Percentiles rank a stretch among this genome's conserved stretches.
These are phyloP conservation scores for Seira musarum DNA, from an alignment of 2,888 invertebrate species.

Conservation along the genomic window DNA sequence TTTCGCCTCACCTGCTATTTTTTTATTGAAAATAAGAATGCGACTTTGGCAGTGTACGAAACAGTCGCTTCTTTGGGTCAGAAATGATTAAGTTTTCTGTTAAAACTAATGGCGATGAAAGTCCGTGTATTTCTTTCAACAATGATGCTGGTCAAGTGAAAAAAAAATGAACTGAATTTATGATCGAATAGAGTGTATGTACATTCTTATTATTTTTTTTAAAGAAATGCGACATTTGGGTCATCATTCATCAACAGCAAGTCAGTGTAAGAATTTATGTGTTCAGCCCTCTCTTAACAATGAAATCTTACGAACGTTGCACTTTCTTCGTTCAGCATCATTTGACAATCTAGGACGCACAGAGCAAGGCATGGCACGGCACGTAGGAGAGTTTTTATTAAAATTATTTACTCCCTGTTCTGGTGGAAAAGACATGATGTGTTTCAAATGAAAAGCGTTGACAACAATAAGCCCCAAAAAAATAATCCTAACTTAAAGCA, in stretches of 20 bases:
- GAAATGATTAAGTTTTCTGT: too few relatives aligned
- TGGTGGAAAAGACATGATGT: not conserved
- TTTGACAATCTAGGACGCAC: slow-evolving; percentile 53
- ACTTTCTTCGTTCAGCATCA: slow-evolving; percentile 47
- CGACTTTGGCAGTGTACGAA: too few relatives aligned
- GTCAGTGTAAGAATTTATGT: not conserved
- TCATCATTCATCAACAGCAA: slow-evolving; percentile 23
- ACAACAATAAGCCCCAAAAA: slow-evolving; percentile 9
- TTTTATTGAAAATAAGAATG: too few relatives aligned
- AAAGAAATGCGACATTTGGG: slow-evolving; percentile 44
- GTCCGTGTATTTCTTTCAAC: not conserved
- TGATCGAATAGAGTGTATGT: not conserved
- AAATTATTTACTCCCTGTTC: too few relatives aligned
- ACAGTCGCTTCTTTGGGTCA: too few relatives aligned
- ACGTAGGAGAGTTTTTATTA: too few relatives aligned
- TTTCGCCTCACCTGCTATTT: too few relatives aligned
- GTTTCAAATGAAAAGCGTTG: not conserved
- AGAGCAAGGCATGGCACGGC: not conserved
- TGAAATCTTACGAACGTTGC: slow-evolving; percentile 3
- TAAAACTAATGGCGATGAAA: not conserved
- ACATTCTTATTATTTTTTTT: not conserved
- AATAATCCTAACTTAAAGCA: not conserved
- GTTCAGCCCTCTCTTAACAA: not conserved
- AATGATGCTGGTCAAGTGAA: slow-evolving; percentile 18
- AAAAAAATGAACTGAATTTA: slow-evolving; percentile 12